Evolutionary conservation across 2,797 vertebrate species (phyloP), one percentile per base, ranked within the genome.

Genomic region (Pipistrellus nathusii): DNA sequence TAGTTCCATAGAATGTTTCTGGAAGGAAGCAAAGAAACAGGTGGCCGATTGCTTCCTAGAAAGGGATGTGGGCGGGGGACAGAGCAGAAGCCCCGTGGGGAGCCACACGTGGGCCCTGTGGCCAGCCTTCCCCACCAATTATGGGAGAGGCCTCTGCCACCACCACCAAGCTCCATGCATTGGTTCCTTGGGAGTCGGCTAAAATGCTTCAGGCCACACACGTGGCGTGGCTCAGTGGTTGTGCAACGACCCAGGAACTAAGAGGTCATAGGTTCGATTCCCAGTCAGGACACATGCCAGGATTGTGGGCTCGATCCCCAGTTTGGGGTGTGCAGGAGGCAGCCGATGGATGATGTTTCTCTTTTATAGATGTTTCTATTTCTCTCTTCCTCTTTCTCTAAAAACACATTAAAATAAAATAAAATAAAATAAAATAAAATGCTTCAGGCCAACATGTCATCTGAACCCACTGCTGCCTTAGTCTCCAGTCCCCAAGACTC

Each of bases 391-490:
- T 59, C 57, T 59, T 27, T 62, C 59, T 27, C 23, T 62, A 62
- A 62, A 30, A 62, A 30, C 27, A 14, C 59, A 62, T 62, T n/a
- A 64, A 35, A 41, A 44, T 6, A 38, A 38, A 38, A 38, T 38
- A 38, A 38, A 38, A 38, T 38, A 38, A 27, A 62, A 62, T 62
- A 1, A 62, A 62, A 62, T 32, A 64, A 35, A 41, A 44, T 6
- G 53, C 80, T 71, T 5, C 3, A 62, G 57, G 9, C 27, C 18
- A 21, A 57, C 1, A 0, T 0, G 1, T 51, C 46, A 38, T 15
- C 53, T 35, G 14, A 72, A 35, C 41, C 6, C 20, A 5, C 41
- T 55, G 41, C 51, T 27, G 25, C 72, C 48, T 73, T 44, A 0
- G 6, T 23, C 46, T 35, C 11, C 32, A 85, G 53, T 2, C 46